A percentile compares a stretch with the other conserved stretches of the same genome.
Evolutionary conservation across 2,888 invertebrate species (phyloP).

Genomic region (Pachliopta kotzebuea): DNA sequence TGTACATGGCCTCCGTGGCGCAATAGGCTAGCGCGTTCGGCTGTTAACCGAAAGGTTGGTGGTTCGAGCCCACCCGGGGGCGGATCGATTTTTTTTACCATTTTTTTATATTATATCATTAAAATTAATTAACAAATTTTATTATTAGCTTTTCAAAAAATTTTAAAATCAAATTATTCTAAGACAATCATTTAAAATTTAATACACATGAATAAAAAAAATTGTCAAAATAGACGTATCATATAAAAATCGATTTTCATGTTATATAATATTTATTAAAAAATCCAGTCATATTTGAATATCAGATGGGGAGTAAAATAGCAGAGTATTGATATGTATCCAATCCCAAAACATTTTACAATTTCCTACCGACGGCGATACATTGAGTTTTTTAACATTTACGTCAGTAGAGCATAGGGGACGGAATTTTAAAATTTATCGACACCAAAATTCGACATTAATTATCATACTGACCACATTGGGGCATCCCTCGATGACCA

Average conservation of each 20-base stretch:
- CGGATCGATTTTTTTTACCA: slow-evolving; percentile 56
- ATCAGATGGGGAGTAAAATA: background rate
- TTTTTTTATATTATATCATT: background rate
- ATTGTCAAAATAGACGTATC: no score
- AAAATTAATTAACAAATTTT: background rate
- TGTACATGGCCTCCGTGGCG: slow-evolving; percentile 11
- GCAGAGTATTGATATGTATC: background rate
- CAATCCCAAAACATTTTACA: background rate
- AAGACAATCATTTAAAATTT: no score
- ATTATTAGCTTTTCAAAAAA: background rate
- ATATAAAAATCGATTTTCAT: no score
- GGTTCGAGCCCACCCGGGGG: slow-evolving; percentile 98
- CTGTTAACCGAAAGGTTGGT: slow-evolving; percentile 99
- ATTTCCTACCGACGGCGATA: background rate
- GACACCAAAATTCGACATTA: background rate
- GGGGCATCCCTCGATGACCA: slow-evolving; percentile 46
- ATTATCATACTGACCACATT: slow-evolving; percentile 5
- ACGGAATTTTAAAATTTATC: background rate
- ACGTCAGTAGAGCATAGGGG: background rate
- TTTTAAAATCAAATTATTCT: no score
- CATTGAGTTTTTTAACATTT: background rate
- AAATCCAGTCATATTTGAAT: no score
- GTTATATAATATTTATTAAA: no score
- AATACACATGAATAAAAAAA: no score
- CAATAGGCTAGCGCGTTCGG: slow-evolving; percentile 57